These are phyloP conservation scores for Bothrops jararaca DNA, from an alignment of 2,113 vertebrate genomes.

Conservation along the genomic window DNA sequence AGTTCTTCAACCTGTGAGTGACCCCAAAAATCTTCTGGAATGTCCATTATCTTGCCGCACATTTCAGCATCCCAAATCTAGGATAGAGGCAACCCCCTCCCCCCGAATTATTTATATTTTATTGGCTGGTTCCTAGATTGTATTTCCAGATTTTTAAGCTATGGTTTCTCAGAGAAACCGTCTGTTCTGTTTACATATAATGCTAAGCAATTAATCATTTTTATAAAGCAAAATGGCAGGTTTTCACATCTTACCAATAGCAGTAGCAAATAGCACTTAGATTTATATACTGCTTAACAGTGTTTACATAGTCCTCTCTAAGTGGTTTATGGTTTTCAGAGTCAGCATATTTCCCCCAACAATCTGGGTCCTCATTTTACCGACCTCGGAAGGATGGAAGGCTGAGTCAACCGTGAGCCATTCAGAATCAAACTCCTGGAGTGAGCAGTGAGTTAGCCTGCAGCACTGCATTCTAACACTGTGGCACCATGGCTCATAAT, in stretches of 20 bases:
- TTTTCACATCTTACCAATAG: background rate
- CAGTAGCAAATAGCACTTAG: too few species aligned
- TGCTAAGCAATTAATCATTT: background rate
- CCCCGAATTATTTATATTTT: background rate
- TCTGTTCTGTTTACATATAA: background rate
- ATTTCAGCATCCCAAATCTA: conserved; percentile 63
- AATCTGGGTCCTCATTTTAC: too few species aligned
- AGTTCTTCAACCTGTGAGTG: conserved; percentile 45
- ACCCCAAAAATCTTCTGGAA: conserved; percentile 51
- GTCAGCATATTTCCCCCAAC: too few species aligned
- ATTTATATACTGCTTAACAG: too few species aligned
- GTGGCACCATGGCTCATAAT: too few species aligned
- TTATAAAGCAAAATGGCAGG: background rate
- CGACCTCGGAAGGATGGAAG: too few species aligned
- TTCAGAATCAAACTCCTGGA: too few species aligned
- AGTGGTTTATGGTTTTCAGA: too few species aligned
- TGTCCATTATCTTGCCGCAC: conserved; percentile 41
- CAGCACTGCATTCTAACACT: too few species aligned
- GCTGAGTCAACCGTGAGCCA: too few species aligned
- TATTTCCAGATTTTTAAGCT: background rate
- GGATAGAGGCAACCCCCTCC: background rate
- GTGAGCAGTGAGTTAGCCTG: too few species aligned
- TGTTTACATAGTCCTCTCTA: too few species aligned
- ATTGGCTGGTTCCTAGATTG: background rate
- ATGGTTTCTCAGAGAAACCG: background rate